Evolutionary conservation across 2,797 vertebrate genomes (phyloP), one percentile per base, ranked within the genome.

Genomic region (Tokudaia muenninki): DNA sequence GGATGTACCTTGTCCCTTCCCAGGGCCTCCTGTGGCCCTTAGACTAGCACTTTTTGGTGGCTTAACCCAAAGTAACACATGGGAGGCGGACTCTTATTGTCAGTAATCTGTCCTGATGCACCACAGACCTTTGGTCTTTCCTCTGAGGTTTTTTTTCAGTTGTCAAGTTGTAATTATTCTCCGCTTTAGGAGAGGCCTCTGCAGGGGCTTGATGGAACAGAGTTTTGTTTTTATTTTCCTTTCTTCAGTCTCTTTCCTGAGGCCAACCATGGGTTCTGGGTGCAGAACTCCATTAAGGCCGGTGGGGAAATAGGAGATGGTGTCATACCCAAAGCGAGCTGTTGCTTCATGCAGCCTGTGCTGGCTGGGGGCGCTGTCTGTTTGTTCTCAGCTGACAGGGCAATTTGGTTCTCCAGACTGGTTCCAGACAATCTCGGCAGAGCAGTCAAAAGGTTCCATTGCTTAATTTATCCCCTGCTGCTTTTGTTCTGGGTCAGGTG

Each of bases 31-130:
- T 37, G 13, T 50, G 17, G 50, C 4, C 44, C 82, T 72, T 21
- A 67, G 11, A 57, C 6, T 41, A 50, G 29, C 8, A 12, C 16
- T 61, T 50, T 83, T 78, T 57, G 67, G 50, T 50, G 89, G 29
- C 63, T 17, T 31, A 37, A 9, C 61, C 59, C 16, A 37, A 22
- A 16, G 50, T 63, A 67, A 77, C 72, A 52, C 37, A 0, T 6
- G 17, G n/a, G 75, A 55, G 74, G 57, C 14, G 11, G 10, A 16
- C 5, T 74, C 0, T 3, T 52, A 12, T 12, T n/a, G 0, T 31
- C 55, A 12, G 12, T 47, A 70, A 77, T 17, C 16, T 44, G 6
- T 21, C 34, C 57, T 41, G 4, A 70, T 17, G 10, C 14, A 26
- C 34, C 6, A 0, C 52, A 47, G 41, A 2, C 22, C 12, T 26